Evolutionary conservation across 2,888 invertebrate genomes (phyloP).

Genomic region (Anthophora plumipes): DNA sequence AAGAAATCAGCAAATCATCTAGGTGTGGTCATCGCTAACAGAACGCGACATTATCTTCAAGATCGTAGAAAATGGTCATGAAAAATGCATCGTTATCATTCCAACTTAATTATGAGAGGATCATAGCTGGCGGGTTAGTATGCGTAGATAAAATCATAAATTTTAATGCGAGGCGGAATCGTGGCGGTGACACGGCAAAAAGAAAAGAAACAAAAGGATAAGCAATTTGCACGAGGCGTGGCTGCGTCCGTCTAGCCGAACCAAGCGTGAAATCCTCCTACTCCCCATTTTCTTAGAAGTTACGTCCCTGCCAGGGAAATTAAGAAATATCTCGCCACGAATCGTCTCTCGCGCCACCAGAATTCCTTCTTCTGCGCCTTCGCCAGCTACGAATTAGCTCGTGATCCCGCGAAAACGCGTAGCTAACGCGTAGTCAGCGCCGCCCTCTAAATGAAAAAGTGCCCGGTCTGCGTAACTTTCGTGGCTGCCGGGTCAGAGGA

Average conservation of each 20-base stretch:
- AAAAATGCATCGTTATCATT: slow-evolving; percentile 33
- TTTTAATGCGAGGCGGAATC: slow-evolving; percentile 19
- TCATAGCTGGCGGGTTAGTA: background rate
- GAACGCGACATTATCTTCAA: slow-evolving; percentile 17
- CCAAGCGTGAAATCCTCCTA: background rate
- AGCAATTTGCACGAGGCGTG: slow-evolving; percentile 33
- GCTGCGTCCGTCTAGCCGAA: background rate
- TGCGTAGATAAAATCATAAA: slow-evolving; percentile 33
- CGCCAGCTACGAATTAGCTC: slow-evolving; percentile 34
- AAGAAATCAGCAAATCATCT: slow-evolving; percentile 6
- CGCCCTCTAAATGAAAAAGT: slow-evolving; percentile 1
- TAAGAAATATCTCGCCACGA: slow-evolving; percentile 38
- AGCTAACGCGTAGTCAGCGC: background rate
- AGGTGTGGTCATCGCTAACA: background rate
- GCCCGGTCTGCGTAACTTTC: background rate
- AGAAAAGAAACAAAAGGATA: too few relatives aligned
- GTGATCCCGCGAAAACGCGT: slow-evolving; percentile 10
- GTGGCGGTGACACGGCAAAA: slow-evolving; percentile 18
- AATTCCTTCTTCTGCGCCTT: background rate
- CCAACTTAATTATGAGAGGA: slow-evolving; percentile 32
- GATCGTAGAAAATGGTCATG: background rate
- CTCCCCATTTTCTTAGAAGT: slow-evolving; percentile 9
- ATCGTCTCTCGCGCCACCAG: background rate
- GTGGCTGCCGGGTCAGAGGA: background rate
- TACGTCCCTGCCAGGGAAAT: slow-evolving; percentile 17